These are phyloP conservation scores for Meandrusa payeni DNA, from an alignment of 2,888 invertebrate species.

Conservation along the genomic window DNA sequence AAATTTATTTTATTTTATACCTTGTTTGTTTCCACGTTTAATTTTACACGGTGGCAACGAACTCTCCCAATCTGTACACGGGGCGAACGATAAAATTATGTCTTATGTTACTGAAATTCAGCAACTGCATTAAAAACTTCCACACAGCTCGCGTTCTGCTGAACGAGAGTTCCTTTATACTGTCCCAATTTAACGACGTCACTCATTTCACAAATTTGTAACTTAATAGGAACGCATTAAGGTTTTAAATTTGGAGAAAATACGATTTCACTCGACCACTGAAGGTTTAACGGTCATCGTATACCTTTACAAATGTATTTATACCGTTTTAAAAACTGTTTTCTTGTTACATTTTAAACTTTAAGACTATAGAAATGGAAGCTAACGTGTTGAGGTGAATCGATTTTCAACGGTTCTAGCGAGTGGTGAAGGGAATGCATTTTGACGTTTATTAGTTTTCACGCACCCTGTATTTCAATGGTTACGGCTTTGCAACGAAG, in stretches of 20 bases:
- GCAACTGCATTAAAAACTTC: conserved; percentile 40
- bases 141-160: conserved; percentile 22
- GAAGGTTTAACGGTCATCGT: conserved; percentile 31
- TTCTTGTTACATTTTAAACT: conserved; percentile 27
- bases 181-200: conserved; percentile 29
- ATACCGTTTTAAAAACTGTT: conserved; percentile 26
- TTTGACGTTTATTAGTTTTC: conserved; percentile 53
- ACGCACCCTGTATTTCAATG: conserved; percentile 55
- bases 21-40: conserved; percentile 75
- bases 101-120: conserved; percentile 38
- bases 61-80: conserved; percentile 36
- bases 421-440: conserved; percentile 41
- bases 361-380: conserved; percentile 18
- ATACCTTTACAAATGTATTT: conserved; percentile 28
- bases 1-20: conserved; percentile 52
- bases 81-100: conserved; percentile 38
- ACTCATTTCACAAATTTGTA: conserved; percentile 26
- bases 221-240: conserved; percentile 25
- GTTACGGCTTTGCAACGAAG: conserved; percentile 44
- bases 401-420: conserved; percentile 29
- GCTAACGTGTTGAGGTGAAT: conserved; percentile 28
- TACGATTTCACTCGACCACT: conserved; percentile 13
- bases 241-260: conserved; percentile 25
- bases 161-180: conserved; percentile 30
- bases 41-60: conserved; percentile 74